Conservation (phyloP, 2,113 vertebrate genomes). For the Alligator mississippiensis region DNA sequence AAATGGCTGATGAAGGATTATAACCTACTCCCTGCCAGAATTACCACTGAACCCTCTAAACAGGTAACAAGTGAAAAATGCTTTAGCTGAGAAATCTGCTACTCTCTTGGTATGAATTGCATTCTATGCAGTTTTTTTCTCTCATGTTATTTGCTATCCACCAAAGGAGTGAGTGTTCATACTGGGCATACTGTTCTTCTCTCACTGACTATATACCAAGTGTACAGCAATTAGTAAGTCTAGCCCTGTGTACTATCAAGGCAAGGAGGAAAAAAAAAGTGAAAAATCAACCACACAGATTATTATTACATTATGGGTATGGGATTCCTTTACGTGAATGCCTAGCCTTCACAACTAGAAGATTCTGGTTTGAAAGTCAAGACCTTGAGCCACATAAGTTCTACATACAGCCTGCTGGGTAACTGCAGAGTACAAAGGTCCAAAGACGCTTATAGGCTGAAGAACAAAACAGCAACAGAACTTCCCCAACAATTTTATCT, state of each 20-base stretch:
- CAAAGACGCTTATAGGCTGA: not conserved
- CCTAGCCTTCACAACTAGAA: not conserved
- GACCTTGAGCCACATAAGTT: not conserved
- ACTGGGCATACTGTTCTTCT: not conserved
- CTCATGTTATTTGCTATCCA: not conserved
- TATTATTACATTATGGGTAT: not conserved
- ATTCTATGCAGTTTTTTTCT: not conserved
- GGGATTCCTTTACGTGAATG: not conserved
- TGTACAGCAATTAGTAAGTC: not conserved
- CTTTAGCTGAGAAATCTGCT: not conserved
- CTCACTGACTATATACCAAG: not conserved
- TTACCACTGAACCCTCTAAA: not conserved
- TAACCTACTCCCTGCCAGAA: not conserved
- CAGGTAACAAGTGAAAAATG: not conserved
- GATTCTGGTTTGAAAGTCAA: not conserved
- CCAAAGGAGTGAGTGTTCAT: not conserved
- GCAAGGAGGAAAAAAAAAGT: not conserved
- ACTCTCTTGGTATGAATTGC: not conserved
- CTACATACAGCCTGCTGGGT: not conserved
- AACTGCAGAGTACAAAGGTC: too few relatives aligned
- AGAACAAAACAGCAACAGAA: fast-evolving
- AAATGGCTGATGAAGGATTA: not conserved
- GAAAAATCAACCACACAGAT: not conserved
- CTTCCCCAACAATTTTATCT: not conserved
- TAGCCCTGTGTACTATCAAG: fast-evolving